Evolutionary conservation across 2,113 vertebrate species (phyloP), one percentile per base, ranked within the genome.

Genomic region (Labrus mixtus): DNA sequence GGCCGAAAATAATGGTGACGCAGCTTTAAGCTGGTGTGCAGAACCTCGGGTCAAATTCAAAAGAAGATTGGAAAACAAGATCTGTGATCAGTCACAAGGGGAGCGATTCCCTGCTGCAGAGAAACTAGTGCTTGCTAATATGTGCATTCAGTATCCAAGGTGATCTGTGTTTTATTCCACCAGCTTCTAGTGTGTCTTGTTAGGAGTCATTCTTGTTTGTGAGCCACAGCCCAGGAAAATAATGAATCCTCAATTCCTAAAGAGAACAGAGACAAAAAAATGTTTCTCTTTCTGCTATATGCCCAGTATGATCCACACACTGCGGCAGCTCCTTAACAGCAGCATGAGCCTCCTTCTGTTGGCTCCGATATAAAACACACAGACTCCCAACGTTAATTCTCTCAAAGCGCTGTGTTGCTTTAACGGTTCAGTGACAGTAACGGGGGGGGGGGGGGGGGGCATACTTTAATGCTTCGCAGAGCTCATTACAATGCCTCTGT

Each of bases 401-500:
- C 74, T 81, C 50, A 78, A 60, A 85, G 73, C 60, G 66, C 65
- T 22, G 11, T 37, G 65, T 61, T 71, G 78, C 65, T 72, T 76
- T 65, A 68, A 73, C 73, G 81, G 58, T 75, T 68, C 57, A 48
- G 54, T 4, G 66, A 50, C 67, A 51, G 77, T 77, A 83, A 66
- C 48, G 43, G 53, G n/a, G n/a, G n/a, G n/a, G n/a, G n/a, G n/a
- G n/a, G n/a, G n/a, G n/a, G n/a, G n/a, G 53, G 56, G 39, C 54
- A 55, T 41, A 70, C 79, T 82, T 83, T 81, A 82, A 68, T 69
- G 69, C 78, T 82, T 64, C 6, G 36, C 73, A 57, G 68, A 82
- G 81, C 81, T 91, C 81, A 90, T 89, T 90, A 87, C 67, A 64
- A 77, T 58, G 76, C 59, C 71, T 82, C 78, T 79, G 86, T 77